Conservation (phyloP, 2,797 vertebrate species). For the Anomalospiza imberbis region DNA sequence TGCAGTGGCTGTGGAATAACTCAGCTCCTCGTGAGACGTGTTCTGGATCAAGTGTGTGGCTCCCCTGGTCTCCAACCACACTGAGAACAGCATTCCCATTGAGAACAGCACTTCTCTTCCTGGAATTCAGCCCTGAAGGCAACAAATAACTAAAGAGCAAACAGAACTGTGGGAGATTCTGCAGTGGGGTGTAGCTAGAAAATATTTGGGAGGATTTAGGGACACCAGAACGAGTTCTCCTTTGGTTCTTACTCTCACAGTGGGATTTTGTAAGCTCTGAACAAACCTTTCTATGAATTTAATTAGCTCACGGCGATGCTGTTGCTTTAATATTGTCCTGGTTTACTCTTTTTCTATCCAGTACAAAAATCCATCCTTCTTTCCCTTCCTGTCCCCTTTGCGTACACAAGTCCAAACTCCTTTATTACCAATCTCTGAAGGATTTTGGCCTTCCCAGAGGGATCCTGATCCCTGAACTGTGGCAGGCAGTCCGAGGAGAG, state of each 20-base stretch:
- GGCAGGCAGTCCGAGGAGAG: neutral
- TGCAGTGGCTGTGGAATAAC: neutral
- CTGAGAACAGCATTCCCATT: neutral
- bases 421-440: neutral
- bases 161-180: neutral
- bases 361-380: neutral
- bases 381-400: neutral
- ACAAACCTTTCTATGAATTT: neutral
- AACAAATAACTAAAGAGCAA: neutral
- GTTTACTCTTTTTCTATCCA: neutral
- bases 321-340: neutral
- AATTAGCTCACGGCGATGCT: neutral
- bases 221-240: neutral
- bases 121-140: neutral
- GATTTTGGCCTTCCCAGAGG: neutral
- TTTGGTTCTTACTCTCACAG: neutral
- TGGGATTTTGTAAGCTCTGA: neutral
- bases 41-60: neutral
- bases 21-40: fast-evolving
- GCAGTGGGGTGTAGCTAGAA: neutral
- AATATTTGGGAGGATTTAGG: neutral
- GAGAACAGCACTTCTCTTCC: neutral
- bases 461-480: neutral
- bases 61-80: neutral
- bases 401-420: fast-evolving